phyloP scores from a whole-genome alignment of 2,888 invertebrate species.

The Petrolisthes cinctipes region DNA sequence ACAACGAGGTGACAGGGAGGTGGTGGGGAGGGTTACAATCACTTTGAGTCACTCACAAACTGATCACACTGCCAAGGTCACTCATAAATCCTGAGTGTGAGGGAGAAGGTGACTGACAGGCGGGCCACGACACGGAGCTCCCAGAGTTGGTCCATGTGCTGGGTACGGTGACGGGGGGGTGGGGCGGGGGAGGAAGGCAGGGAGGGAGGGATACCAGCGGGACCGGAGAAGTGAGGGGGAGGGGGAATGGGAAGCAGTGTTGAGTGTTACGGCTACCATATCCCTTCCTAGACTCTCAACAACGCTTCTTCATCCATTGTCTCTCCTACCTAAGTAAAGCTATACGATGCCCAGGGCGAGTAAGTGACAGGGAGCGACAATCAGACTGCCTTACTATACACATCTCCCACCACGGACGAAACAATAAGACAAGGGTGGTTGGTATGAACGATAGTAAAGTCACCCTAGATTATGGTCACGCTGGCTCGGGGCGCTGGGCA shows the following conservation, averaged over 20 bases:
- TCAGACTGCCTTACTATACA: background rate
- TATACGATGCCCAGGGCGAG: background rate
- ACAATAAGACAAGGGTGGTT: background rate
- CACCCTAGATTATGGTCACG: constrained; percentile 41
- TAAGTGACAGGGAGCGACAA: background rate
- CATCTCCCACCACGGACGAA: background rate
- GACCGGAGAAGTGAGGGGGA: background rate
- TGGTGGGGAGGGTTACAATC: background rate
- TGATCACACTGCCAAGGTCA: constrained; percentile 19
- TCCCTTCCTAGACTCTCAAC: background rate
- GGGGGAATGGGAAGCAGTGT: constrained; percentile 17
- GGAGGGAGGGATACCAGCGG: constrained; percentile 4
- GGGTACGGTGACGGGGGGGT: constrained; percentile 34
- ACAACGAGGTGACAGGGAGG: background rate
- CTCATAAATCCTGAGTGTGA: constrained; percentile 30
- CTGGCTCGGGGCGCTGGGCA: constrained; percentile 41
- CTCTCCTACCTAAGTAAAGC: background rate
- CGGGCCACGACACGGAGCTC: constrained; percentile 31
- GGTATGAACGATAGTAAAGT: background rate
- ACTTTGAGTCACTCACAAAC: background rate
- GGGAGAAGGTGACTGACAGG: constrained; percentile 40
- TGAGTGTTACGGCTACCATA: constrained; percentile 20
- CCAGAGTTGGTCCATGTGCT: constrained; percentile 54
- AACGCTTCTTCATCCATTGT: background rate
- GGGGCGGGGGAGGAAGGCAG: constrained; percentile 3